These are phyloP conservation scores for Antigone vipio DNA, from an alignment of 2,113 vertebrate genomes.

Conservation along the genomic window DNA sequence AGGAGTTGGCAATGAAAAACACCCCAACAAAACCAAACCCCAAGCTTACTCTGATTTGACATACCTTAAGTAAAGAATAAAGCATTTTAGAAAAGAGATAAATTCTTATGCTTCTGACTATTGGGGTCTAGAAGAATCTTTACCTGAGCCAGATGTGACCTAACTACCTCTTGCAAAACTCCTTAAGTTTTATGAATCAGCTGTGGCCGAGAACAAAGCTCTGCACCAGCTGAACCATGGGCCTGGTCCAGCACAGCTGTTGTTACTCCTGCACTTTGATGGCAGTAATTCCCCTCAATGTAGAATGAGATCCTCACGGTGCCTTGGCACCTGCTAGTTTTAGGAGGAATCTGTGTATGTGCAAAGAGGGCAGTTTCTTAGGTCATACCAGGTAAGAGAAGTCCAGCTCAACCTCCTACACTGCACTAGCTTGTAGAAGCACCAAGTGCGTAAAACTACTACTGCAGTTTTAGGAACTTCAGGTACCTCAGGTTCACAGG, in stretches of 20 bases:
- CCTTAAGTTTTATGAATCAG: neutral
- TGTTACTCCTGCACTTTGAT: fast-evolving
- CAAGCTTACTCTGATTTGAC: neutral
- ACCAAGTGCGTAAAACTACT: neutral
- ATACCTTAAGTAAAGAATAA: neutral
- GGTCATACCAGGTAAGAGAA: neutral
- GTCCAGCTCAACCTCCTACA: neutral
- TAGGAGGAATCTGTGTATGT: neutral
- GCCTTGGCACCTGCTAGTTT: neutral
- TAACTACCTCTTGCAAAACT: neutral
- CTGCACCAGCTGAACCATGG: neutral
- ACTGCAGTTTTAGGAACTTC: neutral
- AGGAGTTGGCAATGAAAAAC: neutral
- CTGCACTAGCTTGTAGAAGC: neutral
- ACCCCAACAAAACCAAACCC: neutral
- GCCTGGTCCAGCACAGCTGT: neutral
- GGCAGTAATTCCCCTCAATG: neutral
- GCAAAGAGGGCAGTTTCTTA: neutral
- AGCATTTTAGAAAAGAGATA: neutral
- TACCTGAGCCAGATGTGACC: neutral
- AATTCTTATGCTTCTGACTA: neutral
- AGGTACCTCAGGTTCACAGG: too few relatives aligned
- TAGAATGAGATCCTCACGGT: fast-evolving
- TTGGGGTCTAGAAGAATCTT: neutral
- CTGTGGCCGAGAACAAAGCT: neutral